Evolutionary conservation across 2,888 invertebrate species (phyloP).

Genomic region (Amphipyra berbera): DNA sequence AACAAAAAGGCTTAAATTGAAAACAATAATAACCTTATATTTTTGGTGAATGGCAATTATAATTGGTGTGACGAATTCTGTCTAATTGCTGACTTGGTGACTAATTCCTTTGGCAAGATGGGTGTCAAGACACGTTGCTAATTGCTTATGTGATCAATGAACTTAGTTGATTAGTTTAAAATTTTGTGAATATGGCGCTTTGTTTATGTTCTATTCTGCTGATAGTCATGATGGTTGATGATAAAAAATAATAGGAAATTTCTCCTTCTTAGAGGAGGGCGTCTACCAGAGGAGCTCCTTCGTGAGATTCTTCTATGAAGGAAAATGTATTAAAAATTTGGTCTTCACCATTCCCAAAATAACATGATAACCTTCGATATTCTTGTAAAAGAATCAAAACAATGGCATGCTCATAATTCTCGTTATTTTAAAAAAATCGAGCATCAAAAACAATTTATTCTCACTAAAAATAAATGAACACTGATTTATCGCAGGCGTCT

Average conservation of each 20-base stretch:
- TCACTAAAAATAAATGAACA: slow-evolving; percentile 23
- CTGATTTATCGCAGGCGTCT: slow-evolving; percentile 12
- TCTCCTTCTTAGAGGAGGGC: too few species aligned
- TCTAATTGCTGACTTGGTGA: slow-evolving; percentile 23
- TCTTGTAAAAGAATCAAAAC: neutral
- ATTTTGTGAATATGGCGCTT: neutral
- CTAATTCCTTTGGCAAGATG: slow-evolving; percentile 31
- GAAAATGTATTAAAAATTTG: too few species aligned
- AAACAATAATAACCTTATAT: too few species aligned
- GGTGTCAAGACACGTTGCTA: slow-evolving; percentile 19
- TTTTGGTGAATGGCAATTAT: slow-evolving; percentile 13
- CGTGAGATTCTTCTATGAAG: too few species aligned
- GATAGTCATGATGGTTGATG: neutral
- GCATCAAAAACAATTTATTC: slow-evolving; percentile 13
- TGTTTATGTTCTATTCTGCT: too few species aligned
- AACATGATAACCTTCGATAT: neutral
- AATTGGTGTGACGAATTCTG: slow-evolving; percentile 42
- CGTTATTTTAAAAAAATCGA: neutral
- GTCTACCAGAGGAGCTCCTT: too few species aligned
- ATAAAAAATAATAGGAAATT: too few species aligned
- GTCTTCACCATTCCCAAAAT: too few species aligned
- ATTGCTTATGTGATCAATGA: slow-evolving; percentile 50
- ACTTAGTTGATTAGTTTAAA: slow-evolving; percentile 21
- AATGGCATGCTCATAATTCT: neutral
- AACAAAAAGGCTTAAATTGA: too few species aligned